phyloP scores from a whole-genome alignment of 2,797 vertebrate genomes.

The Salarias fasciatus region DNA sequence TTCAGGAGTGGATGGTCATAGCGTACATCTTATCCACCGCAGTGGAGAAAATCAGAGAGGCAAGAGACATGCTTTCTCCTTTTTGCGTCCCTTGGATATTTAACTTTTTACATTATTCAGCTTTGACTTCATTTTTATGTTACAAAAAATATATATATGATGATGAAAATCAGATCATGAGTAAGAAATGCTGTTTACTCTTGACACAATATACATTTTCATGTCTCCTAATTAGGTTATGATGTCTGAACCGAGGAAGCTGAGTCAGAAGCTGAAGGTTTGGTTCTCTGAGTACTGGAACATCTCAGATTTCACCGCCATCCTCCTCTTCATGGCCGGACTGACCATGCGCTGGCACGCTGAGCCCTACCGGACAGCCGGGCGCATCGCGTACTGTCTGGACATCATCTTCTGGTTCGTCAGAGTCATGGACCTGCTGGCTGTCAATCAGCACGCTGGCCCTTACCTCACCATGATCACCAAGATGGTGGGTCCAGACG shows the following conservation, averaged over 20 bases:
- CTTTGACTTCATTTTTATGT: too few relatives aligned
- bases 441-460: constrained; percentile 94
- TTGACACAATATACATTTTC: too few relatives aligned
- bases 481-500: constrained; percentile 89
- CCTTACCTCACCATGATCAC: constrained; percentile 98
- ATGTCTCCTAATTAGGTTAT: constrained; percentile 77
- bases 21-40: constrained; percentile 91
- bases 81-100: too few relatives aligned
- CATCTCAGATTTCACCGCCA: constrained; percentile 90
- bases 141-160: too few relatives aligned
- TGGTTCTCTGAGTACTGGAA: constrained; percentile 99
- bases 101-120: too few relatives aligned
- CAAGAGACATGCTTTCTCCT: constrained; percentile 63
- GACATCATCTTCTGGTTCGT: constrained; percentile 98
- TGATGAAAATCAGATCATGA: too few relatives aligned
- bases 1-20: constrained; percentile 93
- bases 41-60: constrained; percentile 94
- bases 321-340: constrained; percentile 89
- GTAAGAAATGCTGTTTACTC: too few relatives aligned
- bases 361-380: constrained; percentile 80
- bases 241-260: constrained; percentile 92
- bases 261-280: constrained; percentile 92
- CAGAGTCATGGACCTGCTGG: constrained; percentile 92
- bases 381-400: constrained; percentile 91
- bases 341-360: constrained; percentile 86